Base-by-base conservation (phyloP, 1,140 invertebrate genomes). In the Helicoverpa armigera region DNA sequence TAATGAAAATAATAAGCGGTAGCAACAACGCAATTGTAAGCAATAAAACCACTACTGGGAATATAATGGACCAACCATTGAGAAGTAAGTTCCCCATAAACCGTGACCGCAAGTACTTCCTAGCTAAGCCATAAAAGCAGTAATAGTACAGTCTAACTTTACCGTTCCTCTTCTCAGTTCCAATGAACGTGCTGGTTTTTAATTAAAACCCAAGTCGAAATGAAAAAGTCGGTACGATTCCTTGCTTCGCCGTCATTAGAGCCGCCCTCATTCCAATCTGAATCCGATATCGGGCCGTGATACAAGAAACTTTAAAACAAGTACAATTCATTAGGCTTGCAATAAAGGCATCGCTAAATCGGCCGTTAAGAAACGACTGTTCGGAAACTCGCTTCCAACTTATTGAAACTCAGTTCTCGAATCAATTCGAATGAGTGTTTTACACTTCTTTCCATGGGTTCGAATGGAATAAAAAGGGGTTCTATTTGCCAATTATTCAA, bases 251-350 rank as follows among this genome's bases (percentile, higher is more conserved):
- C 79, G 86, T 90, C 88, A 90, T 90, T 91, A 91, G 77, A 85
- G 83, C 81, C 82, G 79, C 79, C 78, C 87, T 86, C 82, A 75
- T 81, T 86, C 75, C 81, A 82, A 88, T 90, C 85, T 87, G 85
- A 89, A 86, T 87, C 84, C 85, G 86, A 91, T 90, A 89, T 87
- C 88, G 83, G 70, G 69, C 67, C 73, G 70, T 83, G 87, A 89
- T 89, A 91, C 86, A 86, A 88, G 85, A 79, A 92, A 91, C 86
- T 91, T 89, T 88, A 84, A 80, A 89, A 89, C 90, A 88, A 92
- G 85, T 91, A 88, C 90, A 89, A 91, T 93, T 93, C 88, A 91
- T 92, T 92, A 91, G 89, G 81, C 84, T 84, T 77, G 79, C 83
- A 88, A 89, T 88, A 87, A 87, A 88, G 86, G 87, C 86, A 89